Conservation (phyloP, 2,113 vertebrate genomes). For the Phalacrocorax aristotelis region DNA sequence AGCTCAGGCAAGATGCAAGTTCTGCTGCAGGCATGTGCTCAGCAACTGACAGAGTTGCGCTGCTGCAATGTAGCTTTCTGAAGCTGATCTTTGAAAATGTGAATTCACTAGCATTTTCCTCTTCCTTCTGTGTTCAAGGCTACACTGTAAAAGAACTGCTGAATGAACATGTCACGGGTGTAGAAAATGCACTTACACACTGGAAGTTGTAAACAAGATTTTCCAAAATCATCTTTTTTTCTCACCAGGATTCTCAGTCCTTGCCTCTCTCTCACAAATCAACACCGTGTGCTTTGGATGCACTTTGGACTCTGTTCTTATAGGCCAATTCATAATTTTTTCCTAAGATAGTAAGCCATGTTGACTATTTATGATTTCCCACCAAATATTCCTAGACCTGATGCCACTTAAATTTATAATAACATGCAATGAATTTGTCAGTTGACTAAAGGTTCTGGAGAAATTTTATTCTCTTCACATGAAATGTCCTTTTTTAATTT, state of each 20-base stretch:
- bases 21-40: neutral
- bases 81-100: neutral
- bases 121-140: neutral
- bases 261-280: neutral
- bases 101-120: neutral
- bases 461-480: neutral
- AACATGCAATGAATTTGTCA: neutral
- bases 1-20: neutral
- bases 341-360: neutral
- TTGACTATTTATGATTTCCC: neutral
- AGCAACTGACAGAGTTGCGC: neutral
- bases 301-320: neutral
- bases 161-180: neutral
- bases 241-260: neutral
- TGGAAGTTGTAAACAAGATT: neutral
- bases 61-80: neutral
- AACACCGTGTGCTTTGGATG: neutral
- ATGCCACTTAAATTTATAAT: neutral
- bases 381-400: neutral
- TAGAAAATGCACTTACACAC: neutral
- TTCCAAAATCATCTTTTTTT: neutral
- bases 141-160: neutral
- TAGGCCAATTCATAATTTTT: neutral
- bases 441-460: neutral
- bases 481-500: conserved; percentile 16